Evolutionary conservation across 2,888 invertebrate genomes (phyloP).

Genomic region (Cremastinae sp.): DNA sequence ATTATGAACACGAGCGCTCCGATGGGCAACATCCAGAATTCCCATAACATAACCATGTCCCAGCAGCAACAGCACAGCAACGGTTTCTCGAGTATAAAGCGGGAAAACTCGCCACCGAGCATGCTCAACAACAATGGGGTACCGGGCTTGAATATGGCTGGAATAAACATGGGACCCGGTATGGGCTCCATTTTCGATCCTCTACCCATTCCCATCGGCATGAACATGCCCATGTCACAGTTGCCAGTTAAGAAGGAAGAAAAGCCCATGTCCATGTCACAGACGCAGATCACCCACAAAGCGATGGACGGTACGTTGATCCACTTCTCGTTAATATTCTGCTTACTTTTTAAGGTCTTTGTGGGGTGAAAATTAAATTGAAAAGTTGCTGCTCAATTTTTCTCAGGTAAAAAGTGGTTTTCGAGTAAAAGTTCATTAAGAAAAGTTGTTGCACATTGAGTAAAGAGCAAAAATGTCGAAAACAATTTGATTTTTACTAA

Average conservation of each 20-base stretch:
- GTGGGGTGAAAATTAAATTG: too few relatives aligned
- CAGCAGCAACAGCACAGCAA: conserved; percentile 75
- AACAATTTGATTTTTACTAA: too few relatives aligned
- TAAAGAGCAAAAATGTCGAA: too few relatives aligned
- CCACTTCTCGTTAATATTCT: conserved; percentile 14
- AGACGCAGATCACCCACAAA: conserved; percentile 81
- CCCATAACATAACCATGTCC: conserved; percentile 73
- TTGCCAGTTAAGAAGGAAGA: conserved; percentile 84
- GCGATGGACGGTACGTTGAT: conserved; percentile 77
- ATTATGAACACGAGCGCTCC: conserved; percentile 73
- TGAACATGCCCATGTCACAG: conserved; percentile 80
- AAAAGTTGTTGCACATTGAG: too few relatives aligned
- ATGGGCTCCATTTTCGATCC: conserved; percentile 87
- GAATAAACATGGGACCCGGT: conserved; percentile 81
- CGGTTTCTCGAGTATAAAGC: conserved; percentile 81
- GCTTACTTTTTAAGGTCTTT: not conserved
- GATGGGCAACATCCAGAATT: conserved; percentile 73
- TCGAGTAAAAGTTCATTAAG: too few relatives aligned
- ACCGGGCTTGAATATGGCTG: conserved; percentile 79
- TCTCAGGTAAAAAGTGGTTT: too few relatives aligned
- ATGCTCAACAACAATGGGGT: conserved; percentile 81
- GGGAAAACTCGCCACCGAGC: conserved; percentile 79
- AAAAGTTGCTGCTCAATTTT: too few relatives aligned
- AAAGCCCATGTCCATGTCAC: conserved; percentile 84
- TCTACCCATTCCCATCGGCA: conserved; percentile 78